Percentiles rank a stretch among this genome's conserved stretches.
Evolutionary conservation across 2,113 vertebrate genomes (phyloP).

Genomic region (Astur gentilis): DNA sequence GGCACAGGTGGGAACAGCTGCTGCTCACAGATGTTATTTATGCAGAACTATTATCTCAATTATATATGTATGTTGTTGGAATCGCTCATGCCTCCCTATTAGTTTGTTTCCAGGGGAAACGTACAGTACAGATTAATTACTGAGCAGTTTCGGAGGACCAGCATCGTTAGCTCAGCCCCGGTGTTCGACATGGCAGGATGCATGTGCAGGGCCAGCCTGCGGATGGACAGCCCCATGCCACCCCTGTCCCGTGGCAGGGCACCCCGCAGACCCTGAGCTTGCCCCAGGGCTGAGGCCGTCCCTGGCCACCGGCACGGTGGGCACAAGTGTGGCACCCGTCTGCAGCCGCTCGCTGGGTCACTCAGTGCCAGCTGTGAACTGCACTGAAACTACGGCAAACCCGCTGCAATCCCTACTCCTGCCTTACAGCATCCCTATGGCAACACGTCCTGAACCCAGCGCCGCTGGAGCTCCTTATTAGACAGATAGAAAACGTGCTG

Average conservation of each 20-base stretch:
- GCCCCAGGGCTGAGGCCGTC: rapidly evolving
- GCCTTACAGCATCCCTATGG: slow-evolving; percentile 56
- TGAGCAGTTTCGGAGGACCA: not conserved
- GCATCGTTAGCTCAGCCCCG: not conserved
- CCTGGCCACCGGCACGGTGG: rapidly evolving
- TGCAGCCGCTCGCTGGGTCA: rapidly evolving
- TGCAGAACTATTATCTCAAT: slow-evolving; percentile 53
- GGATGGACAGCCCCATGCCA: rapidly evolving
- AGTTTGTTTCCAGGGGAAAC: slow-evolving; percentile 45
- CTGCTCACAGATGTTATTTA: slow-evolving; percentile 68
- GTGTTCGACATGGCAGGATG: rapidly evolving
- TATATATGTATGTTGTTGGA: slow-evolving; percentile 30
- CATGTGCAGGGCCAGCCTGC: rapidly evolving
- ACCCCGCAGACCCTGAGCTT: rapidly evolving
- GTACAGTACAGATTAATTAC: slow-evolving; percentile 37
- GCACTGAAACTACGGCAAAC: not conserved
- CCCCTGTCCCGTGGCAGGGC: rapidly evolving
- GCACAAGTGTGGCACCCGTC: not conserved
- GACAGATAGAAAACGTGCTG: not conserved
- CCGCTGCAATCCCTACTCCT: not conserved
- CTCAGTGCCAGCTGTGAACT: not conserved
- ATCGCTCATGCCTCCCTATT: slow-evolving; percentile 17
- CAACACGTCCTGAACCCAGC: slow-evolving; percentile 13
- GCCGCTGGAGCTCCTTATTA: not conserved
- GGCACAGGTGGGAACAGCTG: slow-evolving; percentile 63